Evolutionary conservation across 2,888 invertebrate species (phyloP).

Genomic region (Epistrophe eligans): DNA sequence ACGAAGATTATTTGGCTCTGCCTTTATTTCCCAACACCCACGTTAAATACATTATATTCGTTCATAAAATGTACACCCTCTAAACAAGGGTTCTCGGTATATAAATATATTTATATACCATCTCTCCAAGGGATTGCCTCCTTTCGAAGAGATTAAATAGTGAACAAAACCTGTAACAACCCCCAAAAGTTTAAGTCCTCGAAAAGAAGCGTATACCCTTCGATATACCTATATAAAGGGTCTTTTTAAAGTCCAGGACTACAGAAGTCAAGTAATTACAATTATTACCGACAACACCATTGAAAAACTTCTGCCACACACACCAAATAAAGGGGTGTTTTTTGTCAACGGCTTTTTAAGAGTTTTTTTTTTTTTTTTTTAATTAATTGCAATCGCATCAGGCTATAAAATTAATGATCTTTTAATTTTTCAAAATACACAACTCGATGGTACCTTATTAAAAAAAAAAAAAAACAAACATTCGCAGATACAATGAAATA

Average conservation of each 20-base stretch:
- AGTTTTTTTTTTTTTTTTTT: slow-evolving; percentile 18
- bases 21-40: slow-evolving; percentile 27
- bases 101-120: not conserved
- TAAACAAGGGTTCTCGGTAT: slow-evolving; percentile 5
- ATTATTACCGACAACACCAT: slow-evolving; percentile 58
- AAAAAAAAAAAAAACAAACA: not conserved
- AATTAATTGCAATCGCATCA: slow-evolving; percentile 57
- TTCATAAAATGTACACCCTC: slow-evolving; percentile 45
- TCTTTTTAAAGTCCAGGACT: slow-evolving; percentile 9
- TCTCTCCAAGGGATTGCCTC: slow-evolving; percentile 44
- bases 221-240: slow-evolving; percentile 18
- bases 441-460: not conserved
- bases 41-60: not conserved
- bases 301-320: slow-evolving; percentile 32
- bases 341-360: slow-evolving; percentile 61
- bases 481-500: slow-evolving; percentile 2
- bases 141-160: slow-evolving; percentile 5
- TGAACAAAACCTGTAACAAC: slow-evolving; percentile 34
- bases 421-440: slow-evolving; percentile 53
- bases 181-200: slow-evolving; percentile 31
- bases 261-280: slow-evolving; percentile 71
- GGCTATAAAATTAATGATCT: slow-evolving; percentile 66
- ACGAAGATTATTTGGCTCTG: slow-evolving; percentile 71
- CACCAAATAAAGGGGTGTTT: slow-evolving; percentile 51
- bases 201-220: slow-evolving; percentile 53